phyloP scores from a whole-genome alignment of 2,888 invertebrate species.

The Drosophila glabriapex region DNA sequence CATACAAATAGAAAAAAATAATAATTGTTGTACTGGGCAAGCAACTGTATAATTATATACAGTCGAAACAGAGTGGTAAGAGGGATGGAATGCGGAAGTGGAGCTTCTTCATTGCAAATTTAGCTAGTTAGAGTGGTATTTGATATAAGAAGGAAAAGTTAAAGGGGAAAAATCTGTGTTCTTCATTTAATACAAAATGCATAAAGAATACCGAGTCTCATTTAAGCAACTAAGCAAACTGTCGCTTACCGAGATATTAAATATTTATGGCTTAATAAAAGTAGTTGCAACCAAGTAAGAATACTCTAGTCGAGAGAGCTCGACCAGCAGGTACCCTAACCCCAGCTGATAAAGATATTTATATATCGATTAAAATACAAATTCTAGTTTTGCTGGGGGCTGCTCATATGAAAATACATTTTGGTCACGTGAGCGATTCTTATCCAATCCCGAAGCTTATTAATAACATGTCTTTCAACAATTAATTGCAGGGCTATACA shows the following conservation, averaged over 20 bases:
- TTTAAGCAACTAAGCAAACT: neutral
- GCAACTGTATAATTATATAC: constrained; percentile 43
- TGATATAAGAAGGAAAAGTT: neutral
- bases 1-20: constrained; percentile 10
- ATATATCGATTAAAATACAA: neutral
- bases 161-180: neutral
- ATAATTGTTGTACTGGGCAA: constrained; percentile 5
- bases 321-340: neutral
- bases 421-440: neutral
- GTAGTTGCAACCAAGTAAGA: neutral
- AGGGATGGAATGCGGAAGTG: neutral
- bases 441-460: neutral
- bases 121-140: constrained; percentile 9
- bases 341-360: neutral
- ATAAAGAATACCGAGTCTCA: neutral
- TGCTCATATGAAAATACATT: neutral
- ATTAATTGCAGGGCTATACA: neutral
- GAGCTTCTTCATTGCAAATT: constrained; percentile 9
- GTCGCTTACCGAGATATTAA: neutral
- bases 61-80: constrained; percentile 1
- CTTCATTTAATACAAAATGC: neutral
- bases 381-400: neutral
- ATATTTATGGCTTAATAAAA: constrained; percentile 12
- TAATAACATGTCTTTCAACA: neutral
- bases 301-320: neutral